These are phyloP conservation scores for Peromyscus nudipes DNA, from an alignment of 2,797 vertebrate genomes.

Conservation along the genomic window DNA sequence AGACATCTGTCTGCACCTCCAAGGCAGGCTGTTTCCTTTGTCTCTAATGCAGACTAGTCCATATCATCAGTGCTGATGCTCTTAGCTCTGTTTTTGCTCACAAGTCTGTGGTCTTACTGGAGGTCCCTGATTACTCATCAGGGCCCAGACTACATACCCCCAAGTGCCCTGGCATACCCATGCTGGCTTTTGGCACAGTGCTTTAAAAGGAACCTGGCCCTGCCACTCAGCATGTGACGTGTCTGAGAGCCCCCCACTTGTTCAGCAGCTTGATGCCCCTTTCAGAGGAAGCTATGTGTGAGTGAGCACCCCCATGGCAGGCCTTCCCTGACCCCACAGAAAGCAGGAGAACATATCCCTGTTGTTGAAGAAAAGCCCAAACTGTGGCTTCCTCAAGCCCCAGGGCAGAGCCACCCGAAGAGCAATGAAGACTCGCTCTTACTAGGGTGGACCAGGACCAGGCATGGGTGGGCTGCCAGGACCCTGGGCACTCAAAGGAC, in stretches of 20 bases:
- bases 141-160: not conserved
- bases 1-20: not conserved
- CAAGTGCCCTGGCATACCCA: accelerated
- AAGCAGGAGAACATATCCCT: not conserved
- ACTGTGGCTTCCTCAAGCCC: not conserved
- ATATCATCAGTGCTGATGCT: no score
- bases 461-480: not conserved
- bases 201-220: not conserved
- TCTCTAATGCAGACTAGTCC: not conserved
- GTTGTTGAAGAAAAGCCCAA: not conserved
- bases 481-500: not conserved
- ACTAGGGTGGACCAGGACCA: not conserved
- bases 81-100: not conserved
- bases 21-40: not conserved
- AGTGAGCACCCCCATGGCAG: not conserved
- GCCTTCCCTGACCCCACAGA: not conserved
- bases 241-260: accelerated
- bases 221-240: not conserved
- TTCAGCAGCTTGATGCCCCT: accelerated
- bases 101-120: not conserved
- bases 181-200: not conserved
- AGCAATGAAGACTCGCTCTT: accelerated
- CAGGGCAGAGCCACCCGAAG: not conserved
- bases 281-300: not conserved
- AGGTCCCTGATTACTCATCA: not conserved